Conservation (phyloP, 2,888 invertebrate genomes). For the Seladonia tumulorum region DNA sequence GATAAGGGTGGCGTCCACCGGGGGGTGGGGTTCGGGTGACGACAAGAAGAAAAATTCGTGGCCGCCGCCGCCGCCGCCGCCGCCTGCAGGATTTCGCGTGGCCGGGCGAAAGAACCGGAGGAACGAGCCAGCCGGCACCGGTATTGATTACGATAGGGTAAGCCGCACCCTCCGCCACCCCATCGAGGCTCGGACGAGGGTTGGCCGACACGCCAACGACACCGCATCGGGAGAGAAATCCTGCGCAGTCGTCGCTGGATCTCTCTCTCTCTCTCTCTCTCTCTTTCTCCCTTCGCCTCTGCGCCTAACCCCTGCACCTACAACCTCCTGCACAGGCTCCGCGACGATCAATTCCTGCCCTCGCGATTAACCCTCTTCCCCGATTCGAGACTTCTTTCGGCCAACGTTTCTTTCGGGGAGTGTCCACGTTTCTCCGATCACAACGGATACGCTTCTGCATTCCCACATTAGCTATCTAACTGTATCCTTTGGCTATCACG, state of each 20-base stretch:
- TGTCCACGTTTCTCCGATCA: neutral
- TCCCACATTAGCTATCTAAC: neutral
- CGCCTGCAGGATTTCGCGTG: slow-evolving; percentile 56
- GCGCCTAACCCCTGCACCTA: slow-evolving; percentile 1
- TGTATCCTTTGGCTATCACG: neutral
- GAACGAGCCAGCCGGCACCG: slow-evolving; percentile 48
- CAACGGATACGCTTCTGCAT: neutral
- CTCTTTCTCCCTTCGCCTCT: slow-evolving; percentile 13
- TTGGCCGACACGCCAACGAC: slow-evolving; percentile 49
- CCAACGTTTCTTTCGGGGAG: neutral
- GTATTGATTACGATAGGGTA: slow-evolving; percentile 73
- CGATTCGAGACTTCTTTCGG: slow-evolving; percentile 15
- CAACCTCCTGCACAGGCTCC: neutral
- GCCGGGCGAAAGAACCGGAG: slow-evolving; percentile 34
- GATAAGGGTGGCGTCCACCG: slow-evolving; percentile 36
- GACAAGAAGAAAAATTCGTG: slow-evolving; percentile 60
- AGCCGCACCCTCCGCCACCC: slow-evolving; percentile 71
- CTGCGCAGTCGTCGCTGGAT: slow-evolving; percentile 60
- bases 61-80: slow-evolving; percentile 8
- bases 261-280: slow-evolving; percentile 43
- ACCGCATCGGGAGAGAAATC: slow-evolving; percentile 59
- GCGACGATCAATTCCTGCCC: slow-evolving; percentile 43
- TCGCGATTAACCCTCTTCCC: neutral
- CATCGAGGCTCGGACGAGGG: slow-evolving; percentile 48
- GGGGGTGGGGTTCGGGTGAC: slow-evolving; percentile 16